A percentile compares a stretch with the other conserved stretches of the same genome.
phyloP scores from a whole-genome alignment of 2,797 vertebrate species.

The Myripristis murdjan region DNA sequence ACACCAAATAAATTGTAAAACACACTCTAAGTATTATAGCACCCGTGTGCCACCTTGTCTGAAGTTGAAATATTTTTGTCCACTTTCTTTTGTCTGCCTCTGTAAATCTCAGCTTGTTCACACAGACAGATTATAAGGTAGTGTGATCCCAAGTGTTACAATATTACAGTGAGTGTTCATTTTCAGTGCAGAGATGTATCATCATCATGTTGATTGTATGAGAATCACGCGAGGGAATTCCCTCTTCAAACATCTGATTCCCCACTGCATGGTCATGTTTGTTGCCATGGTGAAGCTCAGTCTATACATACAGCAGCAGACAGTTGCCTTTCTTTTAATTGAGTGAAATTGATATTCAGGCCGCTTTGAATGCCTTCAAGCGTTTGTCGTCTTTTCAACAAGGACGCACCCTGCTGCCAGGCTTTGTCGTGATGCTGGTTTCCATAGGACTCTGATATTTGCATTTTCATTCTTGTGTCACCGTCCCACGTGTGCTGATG shows the following conservation, averaged over 20 bases:
- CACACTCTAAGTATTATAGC: accelerated
- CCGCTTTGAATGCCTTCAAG: constrained; percentile 28
- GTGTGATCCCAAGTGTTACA: background rate
- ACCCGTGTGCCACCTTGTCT: background rate
- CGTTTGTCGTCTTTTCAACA: too few species aligned
- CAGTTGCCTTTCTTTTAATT: constrained; percentile 28
- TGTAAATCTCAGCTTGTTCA: background rate
- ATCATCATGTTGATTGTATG: background rate
- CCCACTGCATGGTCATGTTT: background rate
- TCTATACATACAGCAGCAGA: constrained; percentile 21
- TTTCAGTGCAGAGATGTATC: background rate
- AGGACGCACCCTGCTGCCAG: constrained; percentile 7
- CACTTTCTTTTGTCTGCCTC: background rate
- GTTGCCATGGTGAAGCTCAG: constrained; percentile 52
- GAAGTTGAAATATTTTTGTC: background rate
- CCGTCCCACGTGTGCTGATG: background rate
- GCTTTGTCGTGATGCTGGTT: background rate
- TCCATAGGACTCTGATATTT: background rate
- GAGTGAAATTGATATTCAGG: constrained; percentile 27
- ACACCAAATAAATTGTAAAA: background rate
- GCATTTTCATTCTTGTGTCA: too few species aligned
- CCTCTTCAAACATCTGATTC: background rate
- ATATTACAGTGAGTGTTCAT: background rate
- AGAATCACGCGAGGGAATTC: background rate
- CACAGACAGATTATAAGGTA: constrained; percentile 7